Base-by-base conservation (phyloP, 2,797 vertebrate genomes). In the Phalanger gymnotis region DNA sequence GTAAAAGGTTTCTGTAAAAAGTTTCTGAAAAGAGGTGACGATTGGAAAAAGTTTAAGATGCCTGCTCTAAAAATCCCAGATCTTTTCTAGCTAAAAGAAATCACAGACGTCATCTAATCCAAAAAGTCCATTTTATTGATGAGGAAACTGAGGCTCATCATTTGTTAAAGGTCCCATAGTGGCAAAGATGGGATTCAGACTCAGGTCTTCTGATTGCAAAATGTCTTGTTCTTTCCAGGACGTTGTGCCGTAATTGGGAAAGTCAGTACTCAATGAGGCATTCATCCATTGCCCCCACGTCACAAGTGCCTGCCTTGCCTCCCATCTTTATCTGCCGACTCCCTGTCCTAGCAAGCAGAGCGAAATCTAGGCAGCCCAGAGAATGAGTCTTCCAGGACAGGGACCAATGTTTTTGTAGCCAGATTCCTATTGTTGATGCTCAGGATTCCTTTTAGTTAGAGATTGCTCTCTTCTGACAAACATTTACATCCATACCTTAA, bases 351-450 rank as follows among this genome's bases (percentile, higher is more conserved):
- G 92, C 81, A 91, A 96, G 91, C 34, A 81, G 53, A 52, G 87
- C 40, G 89, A 57, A 10, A 94, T 93, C 89, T 81, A 73, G 81
- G 30, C 53, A 94, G 92, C 89, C 81, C 54, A 92, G 27, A 51
- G 3, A 34, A 31, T 57, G 58, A 87, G 52, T 9, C 22, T 90
- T 87, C 91, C 73, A 47, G 22, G 91, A 94, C 93, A 92, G 11
- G 34, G 25, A 89, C n/a, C 10, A 91, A 90, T 51, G 90, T n/a
- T 22, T 91, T 91, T 81, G 34, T 31, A 73, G 7, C 31, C 34
- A 27, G 66, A 90, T 61, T 94, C 90, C 91, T 93, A 9, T 66
- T 96, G 95, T 55, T 57, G 52, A 73, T 91, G 28, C 9, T 90
- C 13, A 94, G 53, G 54, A 55, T 13, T n/a, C 92, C 91, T 73